Evolutionary conservation across 2,888 invertebrate species (phyloP), one percentile per base, ranked within the genome.

Genomic region (Acleris sparsana): DNA sequence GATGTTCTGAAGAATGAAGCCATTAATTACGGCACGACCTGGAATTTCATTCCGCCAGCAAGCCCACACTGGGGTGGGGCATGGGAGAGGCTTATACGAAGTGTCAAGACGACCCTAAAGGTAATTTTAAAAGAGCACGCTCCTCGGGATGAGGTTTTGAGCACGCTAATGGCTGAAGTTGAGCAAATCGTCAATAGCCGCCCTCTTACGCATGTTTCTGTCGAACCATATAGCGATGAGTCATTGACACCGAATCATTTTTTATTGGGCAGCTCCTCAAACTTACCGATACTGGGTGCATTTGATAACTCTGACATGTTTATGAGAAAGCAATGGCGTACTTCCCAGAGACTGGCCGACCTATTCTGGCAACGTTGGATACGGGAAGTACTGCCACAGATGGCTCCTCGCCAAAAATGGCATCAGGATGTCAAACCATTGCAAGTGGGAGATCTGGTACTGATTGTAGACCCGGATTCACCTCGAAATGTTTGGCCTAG

Each of bases 191-290:
- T 62, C 7, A 62, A 62, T 29, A 55, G 87, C 53, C 88, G 73
- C 75, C 85, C 86, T 69, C 81, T 86, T 61, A 80, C 88, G 87
- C 71, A 33, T 80, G 79, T 64, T 64, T 43, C 62, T 0, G 33
- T 49, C 13, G 55, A 62, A n/a, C 55, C 55, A n/a, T 2, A 55
- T 1, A 72, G 75, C n/a, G 62, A 71, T 17, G 75, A 77, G 56
- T 69, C 72, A 0, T 58, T 77, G n/a, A 78, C 78, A 0, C 76
- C 75, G 1, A 78, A 79, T 39, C 76, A 78, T 62, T 73, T 77
- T 29, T 56, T 78, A 51, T 53, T 73, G 20, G 71, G 70, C 1
- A 57, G 63, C 25, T 70, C 71, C 6, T 64, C 60, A n/a, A 66
- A 68, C 17, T 55, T 44, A 13, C 67, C 44, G 13, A n/a, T n/a